Evolutionary conservation across 2,113 vertebrate species (phyloP), one percentile per base, ranked within the genome.

Genomic region (Amazona guildingii): DNA sequence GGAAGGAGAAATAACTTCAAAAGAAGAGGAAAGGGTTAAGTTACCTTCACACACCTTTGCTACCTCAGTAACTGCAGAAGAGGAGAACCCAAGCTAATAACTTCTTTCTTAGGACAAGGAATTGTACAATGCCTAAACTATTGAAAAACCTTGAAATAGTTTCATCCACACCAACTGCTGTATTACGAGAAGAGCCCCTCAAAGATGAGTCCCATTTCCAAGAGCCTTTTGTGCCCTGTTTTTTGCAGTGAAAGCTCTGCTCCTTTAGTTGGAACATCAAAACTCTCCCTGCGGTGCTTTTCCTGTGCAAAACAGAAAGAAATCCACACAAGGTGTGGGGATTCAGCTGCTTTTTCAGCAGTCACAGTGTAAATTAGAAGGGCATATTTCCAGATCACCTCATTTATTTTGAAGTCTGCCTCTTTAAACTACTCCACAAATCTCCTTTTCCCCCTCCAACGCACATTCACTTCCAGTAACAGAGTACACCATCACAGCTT

Each of bases 1-100:
- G 52, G 15, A 75, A 44, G 21, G 11, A 79, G 18, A 7, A n/a
- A 37, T 13, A 13, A 11, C 46, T 68, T 63, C 52, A 39, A 7
- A 63, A 63, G 9, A 68, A 39, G 52, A 75, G n/a, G 13, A 27
- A 73, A 43, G 11, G 2, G 5, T 17, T 39, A 9, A 2, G 6
- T 17, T 39, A 8, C 2, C 7, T 25, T 19, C 17, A 20, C 46
- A 74, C 18, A 31, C 4, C 0, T 0, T 6, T 41, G 17, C 12
- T 9, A 43, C 29, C 4, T 7, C 66, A 63, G 48, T 10, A 52
- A 59, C 0, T 41, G 16, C 55, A 67, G 31, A 46, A 75, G 12
- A 67, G 25, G 11, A 35, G 52, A 78, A 17, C 37, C 18, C 48
- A 31, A 28, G 23, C 29, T 88, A 64, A 46, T 8, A 19, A 51